Conservation (phyloP, 2,797 vertebrate genomes). For the Philypnodon macrostomus region DNA sequence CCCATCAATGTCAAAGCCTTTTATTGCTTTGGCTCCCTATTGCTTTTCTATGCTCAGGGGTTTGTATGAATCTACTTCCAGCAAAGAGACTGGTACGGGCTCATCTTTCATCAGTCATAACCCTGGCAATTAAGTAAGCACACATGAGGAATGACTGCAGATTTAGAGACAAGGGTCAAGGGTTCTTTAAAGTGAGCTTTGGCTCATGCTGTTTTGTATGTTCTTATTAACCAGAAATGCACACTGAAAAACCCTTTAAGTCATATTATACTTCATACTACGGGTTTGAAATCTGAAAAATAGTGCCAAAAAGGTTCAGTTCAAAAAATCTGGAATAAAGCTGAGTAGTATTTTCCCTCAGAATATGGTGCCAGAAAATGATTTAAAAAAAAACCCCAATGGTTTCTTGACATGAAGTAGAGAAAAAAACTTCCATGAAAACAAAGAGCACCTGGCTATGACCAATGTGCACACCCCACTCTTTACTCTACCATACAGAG, state of each 20-base stretch:
- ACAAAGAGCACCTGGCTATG: too few species aligned
- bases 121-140: conserved; percentile 57
- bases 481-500: too few species aligned
- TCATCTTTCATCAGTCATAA: conserved; percentile 65
- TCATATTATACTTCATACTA: background rate
- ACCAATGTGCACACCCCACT: too few species aligned
- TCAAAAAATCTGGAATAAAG: background rate
- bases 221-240: conserved; percentile 7
- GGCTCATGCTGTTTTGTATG: conserved; percentile 11
- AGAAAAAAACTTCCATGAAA: too few species aligned
- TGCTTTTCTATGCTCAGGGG: conserved; percentile 71
- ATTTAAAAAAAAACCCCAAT: too few species aligned
- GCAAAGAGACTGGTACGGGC: conserved; percentile 46
- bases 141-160: conserved; percentile 51
- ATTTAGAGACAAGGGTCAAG: conserved; percentile 44
- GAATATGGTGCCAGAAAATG: too few species aligned
- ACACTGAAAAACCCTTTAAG: conserved; percentile 6
- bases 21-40: conserved; percentile 75
- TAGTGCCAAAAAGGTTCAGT: background rate
- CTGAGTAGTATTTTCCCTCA: too few species aligned
- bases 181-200: conserved; percentile 29
- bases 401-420: too few species aligned
- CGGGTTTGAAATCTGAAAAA: too few species aligned
- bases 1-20: conserved; percentile 74
- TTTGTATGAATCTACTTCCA: conserved; percentile 45